Evolutionary conservation across 2,797 vertebrate genomes (phyloP).

Genomic region (Cephalopachus bancanus): DNA sequence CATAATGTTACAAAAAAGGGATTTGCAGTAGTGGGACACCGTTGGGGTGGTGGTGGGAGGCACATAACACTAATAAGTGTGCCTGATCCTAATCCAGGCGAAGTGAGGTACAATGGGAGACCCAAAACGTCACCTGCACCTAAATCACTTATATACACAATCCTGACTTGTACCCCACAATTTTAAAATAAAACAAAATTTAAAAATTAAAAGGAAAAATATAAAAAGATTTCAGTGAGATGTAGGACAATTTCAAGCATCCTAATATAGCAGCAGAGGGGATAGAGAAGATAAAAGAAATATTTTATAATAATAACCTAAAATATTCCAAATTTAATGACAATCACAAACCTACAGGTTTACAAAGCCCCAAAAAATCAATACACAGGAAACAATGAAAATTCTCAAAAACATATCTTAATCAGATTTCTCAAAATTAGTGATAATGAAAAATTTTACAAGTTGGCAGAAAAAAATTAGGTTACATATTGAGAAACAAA

Average conservation of each 20-base stretch:
- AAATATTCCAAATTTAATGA: not conserved
- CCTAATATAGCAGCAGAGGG: not conserved
- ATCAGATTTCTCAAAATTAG: not conserved
- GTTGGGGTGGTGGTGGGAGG: too few relatives aligned
- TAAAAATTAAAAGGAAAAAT: too few relatives aligned
- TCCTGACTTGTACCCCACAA: too few relatives aligned
- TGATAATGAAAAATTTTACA: not conserved
- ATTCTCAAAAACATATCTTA: not conserved
- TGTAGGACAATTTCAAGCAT: not conserved
- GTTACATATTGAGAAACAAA: not conserved
- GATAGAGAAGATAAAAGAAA: not conserved
- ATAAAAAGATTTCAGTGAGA: not conserved
- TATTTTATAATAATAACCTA: not conserved
- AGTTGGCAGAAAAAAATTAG: not conserved
- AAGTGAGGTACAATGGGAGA: too few relatives aligned
- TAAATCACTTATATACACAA: too few relatives aligned
- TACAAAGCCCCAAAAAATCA: not conserved
- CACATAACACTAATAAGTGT: too few relatives aligned
- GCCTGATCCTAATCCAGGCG: too few relatives aligned
- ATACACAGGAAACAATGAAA: not conserved
- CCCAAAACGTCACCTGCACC: too few relatives aligned
- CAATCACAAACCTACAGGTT: not conserved
- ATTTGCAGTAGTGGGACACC: too few relatives aligned
- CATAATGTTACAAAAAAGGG: too few relatives aligned
- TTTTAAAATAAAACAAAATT: too few relatives aligned